Evolutionary conservation across 2,113 vertebrate species (phyloP), one percentile per base, ranked within the genome.

Genomic region (Corvus hawaiiensis): DNA sequence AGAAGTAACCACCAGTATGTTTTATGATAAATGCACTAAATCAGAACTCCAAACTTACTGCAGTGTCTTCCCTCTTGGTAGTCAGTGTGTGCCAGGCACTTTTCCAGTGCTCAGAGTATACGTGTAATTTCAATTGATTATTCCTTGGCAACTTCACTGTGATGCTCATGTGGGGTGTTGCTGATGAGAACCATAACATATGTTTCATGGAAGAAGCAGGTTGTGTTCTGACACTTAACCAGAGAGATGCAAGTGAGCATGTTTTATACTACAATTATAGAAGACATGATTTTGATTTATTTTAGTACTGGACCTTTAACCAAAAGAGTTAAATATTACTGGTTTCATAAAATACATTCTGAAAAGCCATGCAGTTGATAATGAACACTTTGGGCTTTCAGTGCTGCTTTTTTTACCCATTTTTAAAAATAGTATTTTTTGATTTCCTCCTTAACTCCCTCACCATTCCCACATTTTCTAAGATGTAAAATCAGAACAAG

Each of bases 181-280:
- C 75, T 87, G 74, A 74, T 85, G 82, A 91, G 82, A 95, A 80
- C 33, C 19, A 6, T 73, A 95, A 63, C 87, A 89, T 95, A 96
- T 76, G 82, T 39, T 96, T 77, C 83, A 69, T 67, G 37, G 52
- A 68, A 82, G 69, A 90, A 91, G 18, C 59, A 87, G 69, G 76
- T 71, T 92, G 83, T 62, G 41, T 93, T 92, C 92, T 89, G 69
- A 39, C 80, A 61, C 90, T 93, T 94, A 73, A 87, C 54, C n/a
- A 75, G 64, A 90, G 59, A 92, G 15, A 75, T 54, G 23, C 19
- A 95, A 96, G 56, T 69, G 66, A 82, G 5, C 10, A 51, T 44
- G 6, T 89, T 92, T 92, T 75, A 63, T 62, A 6, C 33, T 71
- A 27, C 16, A 86, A 54, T 75, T 87, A 66, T 39, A 73, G 69